Percentiles rank a stretch among this genome's conserved stretches.
Conservation (phyloP, 2,113 vertebrate genomes). For the Cettia cetti region DNA sequence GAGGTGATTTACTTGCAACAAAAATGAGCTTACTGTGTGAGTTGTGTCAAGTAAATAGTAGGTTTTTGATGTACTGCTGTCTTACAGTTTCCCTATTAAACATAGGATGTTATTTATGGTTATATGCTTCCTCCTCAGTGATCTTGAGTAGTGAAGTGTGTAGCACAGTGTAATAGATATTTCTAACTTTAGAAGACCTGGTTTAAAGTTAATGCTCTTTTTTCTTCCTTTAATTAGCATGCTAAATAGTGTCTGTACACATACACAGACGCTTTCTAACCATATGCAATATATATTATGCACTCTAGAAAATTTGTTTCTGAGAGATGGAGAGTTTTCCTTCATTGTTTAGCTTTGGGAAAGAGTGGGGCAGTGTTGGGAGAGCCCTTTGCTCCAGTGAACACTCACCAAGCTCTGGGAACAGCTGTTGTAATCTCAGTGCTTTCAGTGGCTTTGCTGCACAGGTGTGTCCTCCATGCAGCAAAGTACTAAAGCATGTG, state of each 20-base stretch:
- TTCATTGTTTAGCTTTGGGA: not conserved
- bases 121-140: conserved; percentile 19
- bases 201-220: not conserved
- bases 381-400: not conserved
- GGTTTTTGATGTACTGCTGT: conserved; percentile 26
- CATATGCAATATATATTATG: not conserved
- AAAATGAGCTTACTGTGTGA: conserved; percentile 49
- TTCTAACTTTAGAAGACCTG: conserved; percentile 17
- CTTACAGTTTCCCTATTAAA: conserved; percentile 48
- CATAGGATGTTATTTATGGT: conserved; percentile 39
- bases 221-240: not conserved
- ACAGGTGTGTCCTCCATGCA: not conserved
- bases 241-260: not conserved
- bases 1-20: conserved; percentile 54
- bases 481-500: not conserved
- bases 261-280: not conserved
- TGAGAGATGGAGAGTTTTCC: not conserved
- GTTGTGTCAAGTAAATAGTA: conserved; percentile 35
- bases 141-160: conserved; percentile 27
- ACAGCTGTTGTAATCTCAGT: not conserved
- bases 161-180: not conserved
- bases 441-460: not conserved
- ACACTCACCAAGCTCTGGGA: not conserved
- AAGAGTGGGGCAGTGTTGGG: not conserved
- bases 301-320: not conserved